phyloP scores from a whole-genome alignment of 2,113 vertebrate genomes.

The Hippotragus niger region DNA sequence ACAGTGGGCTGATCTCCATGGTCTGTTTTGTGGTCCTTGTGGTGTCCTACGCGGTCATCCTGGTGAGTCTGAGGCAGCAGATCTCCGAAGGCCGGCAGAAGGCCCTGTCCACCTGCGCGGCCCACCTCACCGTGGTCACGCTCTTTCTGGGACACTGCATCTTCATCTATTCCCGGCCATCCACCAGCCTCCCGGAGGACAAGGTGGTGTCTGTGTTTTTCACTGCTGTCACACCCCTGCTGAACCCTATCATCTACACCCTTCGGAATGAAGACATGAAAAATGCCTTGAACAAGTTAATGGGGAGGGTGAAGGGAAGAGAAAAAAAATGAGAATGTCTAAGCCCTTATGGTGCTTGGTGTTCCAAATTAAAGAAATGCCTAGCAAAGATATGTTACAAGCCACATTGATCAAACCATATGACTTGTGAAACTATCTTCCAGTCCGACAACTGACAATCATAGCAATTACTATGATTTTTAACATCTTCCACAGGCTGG shows the following conservation, averaged over 20 bases:
- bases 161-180: conserved; percentile 76
- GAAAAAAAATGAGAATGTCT: conserved; percentile 33
- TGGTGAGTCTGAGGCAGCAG: conserved; percentile 65
- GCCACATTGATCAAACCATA: neutral
- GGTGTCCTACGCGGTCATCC: conserved; percentile 71
- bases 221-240: conserved; percentile 68
- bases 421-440: neutral
- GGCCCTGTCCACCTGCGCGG: conserved; percentile 75
- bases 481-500: neutral
- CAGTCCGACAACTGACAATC: neutral
- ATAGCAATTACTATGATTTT: neutral
- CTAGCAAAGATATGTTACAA: neutral
- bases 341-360: neutral
- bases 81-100: conserved; percentile 63
- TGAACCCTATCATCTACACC: conserved; percentile 78
- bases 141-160: conserved; percentile 75
- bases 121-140: conserved; percentile 71
- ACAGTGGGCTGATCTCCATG: conserved; percentile 72
- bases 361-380: neutral
- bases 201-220: conserved; percentile 77
- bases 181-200: conserved; percentile 72
- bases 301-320: neutral
- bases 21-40: conserved; percentile 71
- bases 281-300: conserved; percentile 68
- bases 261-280: conserved; percentile 78